These are phyloP conservation scores for Conger conger DNA, from an alignment of 2,113 vertebrate genomes.

Conservation along the genomic window DNA sequence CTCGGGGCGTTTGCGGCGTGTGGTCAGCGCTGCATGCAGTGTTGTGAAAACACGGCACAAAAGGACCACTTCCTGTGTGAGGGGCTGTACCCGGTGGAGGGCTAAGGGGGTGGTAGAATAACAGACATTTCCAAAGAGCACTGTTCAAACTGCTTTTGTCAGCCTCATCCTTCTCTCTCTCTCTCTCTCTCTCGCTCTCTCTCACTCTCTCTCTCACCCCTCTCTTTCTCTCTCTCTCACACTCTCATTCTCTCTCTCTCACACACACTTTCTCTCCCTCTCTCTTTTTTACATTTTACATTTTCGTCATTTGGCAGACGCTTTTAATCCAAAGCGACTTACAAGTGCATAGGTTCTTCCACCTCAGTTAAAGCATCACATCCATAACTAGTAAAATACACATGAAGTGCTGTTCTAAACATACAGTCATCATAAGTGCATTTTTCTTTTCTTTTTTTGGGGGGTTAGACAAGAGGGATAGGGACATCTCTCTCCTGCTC, in stretches of 20 bases:
- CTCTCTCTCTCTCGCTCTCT: not conserved
- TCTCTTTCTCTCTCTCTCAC: not conserved
- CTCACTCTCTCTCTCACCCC: not conserved
- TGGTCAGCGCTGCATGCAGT: constrained; percentile 60
- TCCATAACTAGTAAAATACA: too few relatives aligned
- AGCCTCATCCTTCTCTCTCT: not conserved
- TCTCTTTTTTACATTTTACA: too few relatives aligned
- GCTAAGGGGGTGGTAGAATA: not conserved
- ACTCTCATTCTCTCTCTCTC: too few relatives aligned
- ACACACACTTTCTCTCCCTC: too few relatives aligned
- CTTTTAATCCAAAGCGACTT: too few relatives aligned
- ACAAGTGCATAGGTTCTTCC: too few relatives aligned
- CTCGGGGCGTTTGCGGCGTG: constrained; percentile 66
- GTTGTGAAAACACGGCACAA: constrained; percentile 50
- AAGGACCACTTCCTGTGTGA: constrained; percentile 52
- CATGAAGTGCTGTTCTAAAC: too few relatives aligned
- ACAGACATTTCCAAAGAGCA: constrained; percentile 33
- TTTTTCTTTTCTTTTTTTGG: too few relatives aligned
- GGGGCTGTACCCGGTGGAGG: constrained; percentile 56
- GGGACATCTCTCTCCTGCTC: not conserved
- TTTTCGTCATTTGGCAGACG: too few relatives aligned
- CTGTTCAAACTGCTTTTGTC: constrained; percentile 38
- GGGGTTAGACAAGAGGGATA: too few relatives aligned
- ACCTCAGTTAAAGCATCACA: too few relatives aligned
- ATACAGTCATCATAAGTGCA: too few relatives aligned